Evolutionary conservation across 2,113 vertebrate genomes (phyloP).

Genomic region (Scolopax mira): DNA sequence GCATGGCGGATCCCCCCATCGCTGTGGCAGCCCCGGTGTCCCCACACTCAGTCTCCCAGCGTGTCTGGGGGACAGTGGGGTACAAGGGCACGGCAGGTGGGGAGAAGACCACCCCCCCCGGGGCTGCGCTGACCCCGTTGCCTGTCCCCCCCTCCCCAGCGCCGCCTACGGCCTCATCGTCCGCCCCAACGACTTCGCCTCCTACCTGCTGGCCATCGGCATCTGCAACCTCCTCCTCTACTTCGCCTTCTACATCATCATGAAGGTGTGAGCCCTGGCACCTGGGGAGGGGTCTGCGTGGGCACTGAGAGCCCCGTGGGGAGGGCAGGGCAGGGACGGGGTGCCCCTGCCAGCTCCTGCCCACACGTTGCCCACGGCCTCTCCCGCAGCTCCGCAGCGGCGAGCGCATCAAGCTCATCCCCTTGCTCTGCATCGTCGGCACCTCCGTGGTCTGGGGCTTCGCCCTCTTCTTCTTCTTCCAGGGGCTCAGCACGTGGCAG

Average conservation of each 20-base stretch:
- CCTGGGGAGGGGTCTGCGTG: accelerated
- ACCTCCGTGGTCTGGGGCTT: slow-evolving; percentile 96
- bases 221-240: slow-evolving; percentile 99
- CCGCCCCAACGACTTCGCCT: slow-evolving; percentile 94
- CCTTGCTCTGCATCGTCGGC: slow-evolving; percentile 88
- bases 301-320: accelerated
- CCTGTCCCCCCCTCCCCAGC: slow-evolving; percentile 58
- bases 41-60: accelerated
- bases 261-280: slow-evolving; percentile 82
- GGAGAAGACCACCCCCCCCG: not conserved
- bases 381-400: slow-evolving; percentile 79
- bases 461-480: slow-evolving; percentile 97
- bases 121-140: not conserved
- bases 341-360: not conserved
- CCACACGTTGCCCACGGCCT: accelerated
- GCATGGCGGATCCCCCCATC: not conserved
- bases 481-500: slow-evolving; percentile 99
- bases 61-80: accelerated
- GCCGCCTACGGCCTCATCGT: slow-evolving; percentile 92
- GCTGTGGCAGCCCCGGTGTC: not conserved
- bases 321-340: not conserved
- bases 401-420: slow-evolving; percentile 87
- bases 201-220: slow-evolving; percentile 94
- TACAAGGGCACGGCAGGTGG: accelerated
- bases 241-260: slow-evolving; percentile 98